Evolutionary conservation across 2,113 vertebrate species (phyloP), one percentile per base, ranked within the genome.

Genomic region (Phalacrocorax aristotelis): DNA sequence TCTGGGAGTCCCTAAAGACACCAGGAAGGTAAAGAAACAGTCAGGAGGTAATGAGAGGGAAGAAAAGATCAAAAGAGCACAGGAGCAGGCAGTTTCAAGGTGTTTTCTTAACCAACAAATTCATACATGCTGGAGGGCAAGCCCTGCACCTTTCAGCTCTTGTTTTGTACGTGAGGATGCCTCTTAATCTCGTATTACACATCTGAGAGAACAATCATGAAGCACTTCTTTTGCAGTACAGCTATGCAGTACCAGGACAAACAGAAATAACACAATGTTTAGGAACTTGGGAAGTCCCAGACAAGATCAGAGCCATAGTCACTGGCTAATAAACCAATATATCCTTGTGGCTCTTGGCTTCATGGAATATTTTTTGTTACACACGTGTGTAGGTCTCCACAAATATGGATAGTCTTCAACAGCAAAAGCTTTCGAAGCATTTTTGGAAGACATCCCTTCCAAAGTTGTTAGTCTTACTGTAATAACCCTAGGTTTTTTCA

Each of bases 41-140:
- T 76, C 42, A 57, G 29, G 34, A 91, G 52, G 38, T 94, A 89
- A 81, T 57, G 23, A 75, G 71, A 95, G 49, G 61, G 48, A 36
- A 83, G 29, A 71, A 54, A 32, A 74, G 58, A 91, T 49, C 62
- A 74, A 83, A 77, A 94, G 30, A 36, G 13, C 72, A 17, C 54
- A 62, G 40, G 29, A 62, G 27, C 7, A 65, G 23, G 22, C 29
- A 84, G 11, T 86, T 96, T 42, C 84, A 78, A 91, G 27, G 23
- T 78, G 68, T 66, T 89, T 94, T 82, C 40, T 62, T 91, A 72
- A 95, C 65, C 64, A 77, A 76, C 23, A 91, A 94, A 78, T 79
- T 65, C 52, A 61, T 57, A 62, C 9, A 3, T 10, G 34, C 76
- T 72, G 52, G 46, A 95, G 36, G 65, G 55, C 1, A 4, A 92